phyloP scores from a whole-genome alignment of 2,113 vertebrate species.

The Sphyrna mokarran region DNA sequence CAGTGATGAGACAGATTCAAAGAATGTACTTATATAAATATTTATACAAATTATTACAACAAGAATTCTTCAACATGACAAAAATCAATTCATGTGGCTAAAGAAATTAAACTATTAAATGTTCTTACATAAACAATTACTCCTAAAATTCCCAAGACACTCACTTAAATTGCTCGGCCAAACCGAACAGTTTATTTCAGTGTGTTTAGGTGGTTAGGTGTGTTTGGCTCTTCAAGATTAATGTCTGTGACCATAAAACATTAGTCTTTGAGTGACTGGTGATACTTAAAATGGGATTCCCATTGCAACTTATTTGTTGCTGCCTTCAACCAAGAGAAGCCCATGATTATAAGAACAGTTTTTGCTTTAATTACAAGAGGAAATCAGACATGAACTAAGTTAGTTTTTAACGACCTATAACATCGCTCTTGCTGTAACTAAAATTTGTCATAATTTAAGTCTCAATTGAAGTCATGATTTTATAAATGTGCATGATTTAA shows the following conservation, averaged over 20 bases:
- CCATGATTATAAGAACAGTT: background rate
- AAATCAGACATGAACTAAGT: background rate
- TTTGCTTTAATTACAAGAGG: background rate
- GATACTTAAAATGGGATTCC: background rate
- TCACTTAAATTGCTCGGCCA: background rate
- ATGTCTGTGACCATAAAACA: too few relatives aligned
- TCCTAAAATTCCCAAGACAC: background rate
- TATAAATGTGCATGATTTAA: background rate
- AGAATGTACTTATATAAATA: conserved; percentile 7
- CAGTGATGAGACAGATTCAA: background rate
- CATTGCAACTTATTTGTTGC: background rate
- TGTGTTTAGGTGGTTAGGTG: background rate
- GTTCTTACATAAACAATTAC: background rate
- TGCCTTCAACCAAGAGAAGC: background rate
- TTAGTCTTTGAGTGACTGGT: background rate
- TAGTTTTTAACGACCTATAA: background rate
- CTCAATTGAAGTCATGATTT: background rate
- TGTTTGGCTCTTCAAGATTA: background rate
- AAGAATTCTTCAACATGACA: background rate
- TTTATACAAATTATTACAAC: background rate
- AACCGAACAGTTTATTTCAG: background rate
- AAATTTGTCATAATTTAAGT: background rate
- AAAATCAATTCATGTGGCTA: background rate
- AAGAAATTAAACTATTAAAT: background rate
- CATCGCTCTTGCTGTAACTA: background rate